These are phyloP conservation scores for Aix galericulata DNA, from an alignment of 2,113 vertebrate genomes.

Conservation along the genomic window DNA sequence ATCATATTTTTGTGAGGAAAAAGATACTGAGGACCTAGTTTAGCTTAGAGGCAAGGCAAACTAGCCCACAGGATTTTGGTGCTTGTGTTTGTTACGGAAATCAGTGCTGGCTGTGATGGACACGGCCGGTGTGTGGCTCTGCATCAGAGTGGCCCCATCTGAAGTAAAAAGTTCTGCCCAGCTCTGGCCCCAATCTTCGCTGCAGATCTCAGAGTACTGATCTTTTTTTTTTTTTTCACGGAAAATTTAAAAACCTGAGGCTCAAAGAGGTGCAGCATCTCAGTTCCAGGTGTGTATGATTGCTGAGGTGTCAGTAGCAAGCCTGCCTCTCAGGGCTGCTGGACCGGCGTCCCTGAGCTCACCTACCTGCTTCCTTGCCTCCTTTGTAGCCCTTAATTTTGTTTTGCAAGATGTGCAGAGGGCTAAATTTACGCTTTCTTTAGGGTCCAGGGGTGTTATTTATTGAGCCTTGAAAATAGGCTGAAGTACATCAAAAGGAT, in stretches of 20 bases:
- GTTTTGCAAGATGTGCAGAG: slow-evolving; percentile 3
- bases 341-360: not conserved
- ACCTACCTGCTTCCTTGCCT: not conserved
- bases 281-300: not conserved
- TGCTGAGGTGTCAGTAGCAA: not conserved
- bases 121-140: rapidly evolving
- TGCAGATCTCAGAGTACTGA: not conserved
- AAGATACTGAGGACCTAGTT: not conserved
- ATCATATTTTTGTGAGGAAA: not conserved
- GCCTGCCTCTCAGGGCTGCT: not conserved
- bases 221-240: not conserved
- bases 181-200: not conserved
- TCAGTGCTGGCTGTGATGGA: not conserved
- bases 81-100: not conserved
- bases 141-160: rapidly evolving
- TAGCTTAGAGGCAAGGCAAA: not conserved
- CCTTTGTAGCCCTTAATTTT: not conserved
- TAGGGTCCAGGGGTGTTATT: not conserved
- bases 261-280: not conserved
- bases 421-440: not conserved
- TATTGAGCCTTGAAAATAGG: slow-evolving; percentile 41
- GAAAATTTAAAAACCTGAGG: not conserved
- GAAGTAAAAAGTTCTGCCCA: not conserved
- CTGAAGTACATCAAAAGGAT: slow-evolving; percentile 1
- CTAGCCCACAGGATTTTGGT: not conserved